These are phyloP conservation scores for Hycleus cichorii DNA, from an alignment of 1,140 invertebrate genomes.

Conservation along the genomic window DNA sequence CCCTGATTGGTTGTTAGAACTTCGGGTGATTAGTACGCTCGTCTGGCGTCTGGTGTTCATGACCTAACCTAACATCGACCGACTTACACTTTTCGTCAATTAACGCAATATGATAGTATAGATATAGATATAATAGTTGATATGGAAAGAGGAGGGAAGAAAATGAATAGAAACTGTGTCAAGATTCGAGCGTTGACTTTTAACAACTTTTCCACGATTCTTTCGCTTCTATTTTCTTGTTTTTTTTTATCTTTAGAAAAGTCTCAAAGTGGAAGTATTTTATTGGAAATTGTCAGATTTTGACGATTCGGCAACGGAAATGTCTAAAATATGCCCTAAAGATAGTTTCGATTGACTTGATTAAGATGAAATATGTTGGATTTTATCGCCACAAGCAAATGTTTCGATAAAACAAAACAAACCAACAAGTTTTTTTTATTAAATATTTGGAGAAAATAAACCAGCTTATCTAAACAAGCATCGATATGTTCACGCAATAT, in stretches of 20 bases:
- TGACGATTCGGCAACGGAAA: too few relatives aligned
- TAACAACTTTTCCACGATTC: too few relatives aligned
- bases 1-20: constrained; percentile 25
- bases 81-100: constrained; percentile 17
- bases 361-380: too few relatives aligned
- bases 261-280: too few relatives aligned
- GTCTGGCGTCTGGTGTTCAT: constrained; percentile 13
- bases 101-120: background rate
- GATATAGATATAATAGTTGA: background rate
- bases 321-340: too few relatives aligned
- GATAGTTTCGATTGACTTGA: too few relatives aligned
- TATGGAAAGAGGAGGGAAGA: background rate
- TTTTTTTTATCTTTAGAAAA: too few relatives aligned
- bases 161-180: constrained; percentile 14
- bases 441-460: background rate
- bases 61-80: constrained; percentile 22
- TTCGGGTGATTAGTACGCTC: constrained; percentile 24
- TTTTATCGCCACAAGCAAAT: too few relatives aligned
- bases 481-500: too few relatives aligned
- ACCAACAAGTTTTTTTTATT: background rate
- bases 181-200: background rate
- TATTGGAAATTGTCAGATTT: too few relatives aligned
- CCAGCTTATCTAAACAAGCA: background rate
- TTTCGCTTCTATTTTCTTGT: too few relatives aligned
- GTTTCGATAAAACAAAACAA: too few relatives aligned